Percentiles rank a stretch among this genome's conserved stretches.
phyloP scores from a whole-genome alignment of 2,113 vertebrate species.

The Aldabrachelys gigantea region DNA sequence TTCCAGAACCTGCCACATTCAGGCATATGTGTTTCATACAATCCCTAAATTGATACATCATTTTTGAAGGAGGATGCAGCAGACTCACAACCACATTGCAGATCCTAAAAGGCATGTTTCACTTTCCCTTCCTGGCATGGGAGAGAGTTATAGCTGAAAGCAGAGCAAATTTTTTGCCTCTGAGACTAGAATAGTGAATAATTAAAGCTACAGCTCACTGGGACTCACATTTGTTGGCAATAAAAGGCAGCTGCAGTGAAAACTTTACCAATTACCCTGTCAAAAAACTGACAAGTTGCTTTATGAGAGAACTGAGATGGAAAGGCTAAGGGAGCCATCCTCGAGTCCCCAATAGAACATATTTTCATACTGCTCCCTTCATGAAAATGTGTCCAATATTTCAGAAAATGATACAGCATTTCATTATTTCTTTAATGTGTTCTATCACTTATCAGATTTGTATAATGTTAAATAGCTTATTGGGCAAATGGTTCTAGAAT shows the following conservation, averaged over 20 bases:
- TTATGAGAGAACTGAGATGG: background rate
- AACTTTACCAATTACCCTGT: slow-evolving; percentile 9
- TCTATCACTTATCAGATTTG: background rate
- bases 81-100: background rate
- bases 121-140: rapidly evolving
- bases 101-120: background rate
- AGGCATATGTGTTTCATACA: rapidly evolving
- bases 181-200: slow-evolving; percentile 44
- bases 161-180: background rate
- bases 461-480: background rate
- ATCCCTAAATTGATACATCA: background rate
- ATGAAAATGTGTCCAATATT: rapidly evolving
- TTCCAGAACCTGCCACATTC: background rate
- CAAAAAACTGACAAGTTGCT: slow-evolving; percentile 26
- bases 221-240: slow-evolving; percentile 50
- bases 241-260: slow-evolving; percentile 57
- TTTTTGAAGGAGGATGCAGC: rapidly evolving
- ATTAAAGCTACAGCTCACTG: slow-evolving; percentile 38
- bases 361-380: background rate
- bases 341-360: background rate
- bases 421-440: background rate
- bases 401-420: background rate
- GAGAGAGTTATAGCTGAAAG: background rate
- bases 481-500: background rate
- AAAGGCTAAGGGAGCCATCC: slow-evolving; percentile 6